Evolutionary conservation across 2,888 invertebrate genomes (phyloP).

Genomic region (Tineola bisselliella): DNA sequence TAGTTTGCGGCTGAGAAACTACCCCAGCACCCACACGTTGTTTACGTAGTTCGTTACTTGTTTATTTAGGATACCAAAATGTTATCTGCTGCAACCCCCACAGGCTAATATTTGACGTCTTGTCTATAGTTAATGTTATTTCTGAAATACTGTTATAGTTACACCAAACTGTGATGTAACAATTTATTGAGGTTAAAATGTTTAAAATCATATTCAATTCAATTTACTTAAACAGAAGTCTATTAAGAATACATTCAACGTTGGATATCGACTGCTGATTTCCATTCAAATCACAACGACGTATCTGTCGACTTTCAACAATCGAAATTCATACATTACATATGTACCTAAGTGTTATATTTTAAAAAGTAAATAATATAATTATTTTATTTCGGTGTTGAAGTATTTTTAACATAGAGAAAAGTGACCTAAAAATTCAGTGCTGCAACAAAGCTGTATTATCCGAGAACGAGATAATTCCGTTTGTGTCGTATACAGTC

Average conservation of each 20-base stretch:
- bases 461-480: background rate
- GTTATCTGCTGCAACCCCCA: slow-evolving; percentile 8
- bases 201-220: too few species aligned
- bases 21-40: background rate
- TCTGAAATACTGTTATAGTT: background rate
- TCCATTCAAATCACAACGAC: too few species aligned
- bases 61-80: slow-evolving; percentile 6
- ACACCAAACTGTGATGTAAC: too few species aligned
- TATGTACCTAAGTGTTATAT: too few species aligned
- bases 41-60: background rate
- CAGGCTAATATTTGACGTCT: slow-evolving; percentile 8
- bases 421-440: background rate
- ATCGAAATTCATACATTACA: too few species aligned
- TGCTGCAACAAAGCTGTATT: background rate
- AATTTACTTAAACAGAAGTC: too few species aligned
- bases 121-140: background rate
- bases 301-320: too few species aligned
- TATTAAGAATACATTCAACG: too few species aligned
- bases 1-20: background rate
- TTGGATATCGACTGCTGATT: too few species aligned
- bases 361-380: too few species aligned
- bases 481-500: background rate
- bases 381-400: too few species aligned
- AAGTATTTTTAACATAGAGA: background rate
- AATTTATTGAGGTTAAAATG: too few species aligned